Evolutionary conservation across 2,888 invertebrate genomes (phyloP).

Genomic region (Dichetophora obliterata): DNA sequence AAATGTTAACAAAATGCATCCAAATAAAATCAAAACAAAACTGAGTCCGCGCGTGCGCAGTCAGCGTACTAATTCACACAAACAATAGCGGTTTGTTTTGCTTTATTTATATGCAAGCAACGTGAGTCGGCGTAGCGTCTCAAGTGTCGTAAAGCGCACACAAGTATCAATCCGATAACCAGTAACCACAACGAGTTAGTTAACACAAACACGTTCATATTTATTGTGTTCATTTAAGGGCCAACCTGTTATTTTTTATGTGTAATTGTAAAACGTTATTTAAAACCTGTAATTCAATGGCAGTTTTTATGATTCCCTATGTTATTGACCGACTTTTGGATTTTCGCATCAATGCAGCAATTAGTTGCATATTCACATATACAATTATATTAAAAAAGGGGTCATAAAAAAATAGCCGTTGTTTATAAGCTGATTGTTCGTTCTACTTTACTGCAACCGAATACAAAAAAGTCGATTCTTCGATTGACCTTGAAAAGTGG

Average conservation of each 20-base stretch:
- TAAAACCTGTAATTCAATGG: constrained; percentile 12
- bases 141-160: constrained; percentile 11
- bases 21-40: neutral
- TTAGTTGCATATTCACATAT: too few relatives aligned
- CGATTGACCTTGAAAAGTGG: neutral
- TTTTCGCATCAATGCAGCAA: neutral
- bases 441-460: neutral
- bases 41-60: neutral
- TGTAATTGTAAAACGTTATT: neutral
- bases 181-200: constrained; percentile 17
- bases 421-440: too few relatives aligned
- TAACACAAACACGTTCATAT: neutral
- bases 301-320: constrained; percentile 11
- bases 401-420: too few relatives aligned
- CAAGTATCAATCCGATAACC: neutral
- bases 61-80: neutral
- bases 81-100: neutral
- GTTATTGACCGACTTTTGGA: constrained; percentile 28
- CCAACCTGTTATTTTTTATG: neutral
- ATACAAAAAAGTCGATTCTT: neutral
- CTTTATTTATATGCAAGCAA: neutral
- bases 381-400: too few relatives aligned
- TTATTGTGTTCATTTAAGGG: neutral
- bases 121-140: neutral
- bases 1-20: neutral